Evolutionary conservation across 2,888 invertebrate genomes (phyloP), one percentile per base, ranked within the genome.

Genomic region (Lissonota sp.): DNA sequence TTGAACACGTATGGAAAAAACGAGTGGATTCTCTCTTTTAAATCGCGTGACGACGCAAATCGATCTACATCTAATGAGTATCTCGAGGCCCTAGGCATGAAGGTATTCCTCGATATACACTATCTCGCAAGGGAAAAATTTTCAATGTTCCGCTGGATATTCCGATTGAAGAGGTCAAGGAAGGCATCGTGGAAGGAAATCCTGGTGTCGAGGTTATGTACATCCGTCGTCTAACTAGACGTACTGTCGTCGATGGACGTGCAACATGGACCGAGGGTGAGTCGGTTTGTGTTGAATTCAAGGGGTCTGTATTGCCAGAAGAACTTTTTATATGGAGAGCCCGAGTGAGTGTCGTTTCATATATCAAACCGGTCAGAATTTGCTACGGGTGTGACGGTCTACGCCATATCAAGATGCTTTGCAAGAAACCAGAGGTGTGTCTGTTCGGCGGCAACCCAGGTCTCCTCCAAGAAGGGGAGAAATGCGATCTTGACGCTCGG

Each of bases 331-430:
- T 80, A 4, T 71, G 75, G 75, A 40, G 55, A 14, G 49, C 73
- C 6, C 60, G 62, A 1, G 10, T 60, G 4, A 8, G 10, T 14
- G 46, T 75, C 8, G 8, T 1, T 8, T 46, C 64, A n/a, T 76
- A 46, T 10, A 37, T 72, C 0, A 51, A 66, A 6, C 10, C 60
- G 0, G 62, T 66, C 1, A 64, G 8, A 8, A 12, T 76, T 6
- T 80, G 72, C 8, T 80, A 67, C 12, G 44, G 60, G 0, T 72
- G 76, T 37, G 75, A 67, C 4, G 16, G 8, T 3, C 2, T 49
- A 4, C 44, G 76, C 0, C 71, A 72, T 2, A 26, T 53, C n/a
- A 44, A 42, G 8, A 66, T 53, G 2, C 14, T 14, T 7, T 79
- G 64, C 39, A 10, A 7, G 0, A 70, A 40, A 16, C 39, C 14